Evolutionary conservation across 2,888 invertebrate species (phyloP).

Genomic region (Apamea crenata): DNA sequence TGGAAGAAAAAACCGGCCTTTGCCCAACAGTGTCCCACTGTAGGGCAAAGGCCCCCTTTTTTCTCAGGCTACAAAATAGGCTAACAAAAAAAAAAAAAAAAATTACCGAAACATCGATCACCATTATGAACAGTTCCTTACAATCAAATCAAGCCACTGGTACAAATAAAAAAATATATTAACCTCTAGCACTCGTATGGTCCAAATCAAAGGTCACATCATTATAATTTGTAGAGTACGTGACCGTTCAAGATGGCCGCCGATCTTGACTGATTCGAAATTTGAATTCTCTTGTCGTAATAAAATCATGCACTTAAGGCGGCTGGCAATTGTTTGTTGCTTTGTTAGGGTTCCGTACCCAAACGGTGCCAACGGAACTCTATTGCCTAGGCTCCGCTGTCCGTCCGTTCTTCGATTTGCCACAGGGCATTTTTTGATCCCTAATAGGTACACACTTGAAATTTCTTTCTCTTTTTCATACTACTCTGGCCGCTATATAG

Average conservation of each 20-base stretch:
- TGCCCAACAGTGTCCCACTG: too few species aligned
- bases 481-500: too few species aligned
- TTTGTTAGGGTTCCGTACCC: constrained; percentile 29
- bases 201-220: constrained; percentile 86
- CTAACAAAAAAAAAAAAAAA: too few species aligned
- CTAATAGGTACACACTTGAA: background rate
- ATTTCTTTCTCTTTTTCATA: too few species aligned
- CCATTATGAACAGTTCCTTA: constrained; percentile 66
- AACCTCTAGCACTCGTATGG: constrained; percentile 82
- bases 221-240: constrained; percentile 86
- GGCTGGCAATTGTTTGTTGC: constrained; percentile 67
- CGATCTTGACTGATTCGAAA: constrained; percentile 84
- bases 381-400: background rate
- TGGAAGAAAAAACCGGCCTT: too few species aligned
- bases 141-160: constrained; percentile 80
- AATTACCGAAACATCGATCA: background rate
- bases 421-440: background rate
- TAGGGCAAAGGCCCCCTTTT: too few species aligned
- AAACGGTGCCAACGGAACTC: background rate
- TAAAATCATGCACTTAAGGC: constrained; percentile 85
- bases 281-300: constrained; percentile 88
- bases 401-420: rapidly evolving
- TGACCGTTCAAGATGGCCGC: constrained; percentile 84
- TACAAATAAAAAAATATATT: constrained; percentile 85
- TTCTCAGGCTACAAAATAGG: too few species aligned